phyloP scores from a whole-genome alignment of 2,113 vertebrate species.

The Nesoenas mayeri region DNA sequence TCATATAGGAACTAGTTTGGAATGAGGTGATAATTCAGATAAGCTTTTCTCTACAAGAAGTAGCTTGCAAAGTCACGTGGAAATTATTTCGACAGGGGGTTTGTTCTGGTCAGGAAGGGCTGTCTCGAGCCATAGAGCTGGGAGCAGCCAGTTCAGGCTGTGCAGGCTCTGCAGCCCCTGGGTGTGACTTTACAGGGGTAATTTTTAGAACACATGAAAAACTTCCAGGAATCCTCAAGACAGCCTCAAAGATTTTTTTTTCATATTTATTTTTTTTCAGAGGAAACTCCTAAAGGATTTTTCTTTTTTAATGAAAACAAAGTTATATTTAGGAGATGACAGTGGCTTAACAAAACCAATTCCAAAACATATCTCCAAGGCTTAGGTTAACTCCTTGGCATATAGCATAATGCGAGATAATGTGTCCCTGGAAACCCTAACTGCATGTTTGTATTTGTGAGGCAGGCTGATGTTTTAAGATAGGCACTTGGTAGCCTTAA shows the following conservation, averaged over 20 bases:
- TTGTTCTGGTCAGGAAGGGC: not conserved
- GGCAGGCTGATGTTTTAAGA: not conserved
- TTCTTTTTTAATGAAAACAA: not conserved
- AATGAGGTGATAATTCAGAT: conserved; percentile 12
- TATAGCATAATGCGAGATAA: not conserved
- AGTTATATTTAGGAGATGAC: not conserved
- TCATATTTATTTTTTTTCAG: not conserved
- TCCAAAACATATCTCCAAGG: not conserved
- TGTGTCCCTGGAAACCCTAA: not conserved
- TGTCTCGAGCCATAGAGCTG: not conserved
- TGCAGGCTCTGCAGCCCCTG: not conserved
- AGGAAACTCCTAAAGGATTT: not conserved
- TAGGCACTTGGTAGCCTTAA: not conserved
- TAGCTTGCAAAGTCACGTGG: not conserved
- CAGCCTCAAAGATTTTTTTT: not conserved
- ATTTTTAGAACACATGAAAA: not conserved
- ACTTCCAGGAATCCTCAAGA: not conserved
- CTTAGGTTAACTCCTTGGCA: not conserved
- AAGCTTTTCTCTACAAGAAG: not conserved
- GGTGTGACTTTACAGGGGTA: not conserved
- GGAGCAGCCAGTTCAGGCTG: not conserved
- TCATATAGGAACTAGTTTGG: not conserved
- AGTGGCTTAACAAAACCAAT: not conserved
- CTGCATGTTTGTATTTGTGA: not conserved
- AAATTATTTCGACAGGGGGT: not conserved